Percentiles rank a stretch among this genome's conserved stretches.
Evolutionary conservation across 2,113 vertebrate genomes (phyloP).

Genomic region (Noturus placidus): DNA sequence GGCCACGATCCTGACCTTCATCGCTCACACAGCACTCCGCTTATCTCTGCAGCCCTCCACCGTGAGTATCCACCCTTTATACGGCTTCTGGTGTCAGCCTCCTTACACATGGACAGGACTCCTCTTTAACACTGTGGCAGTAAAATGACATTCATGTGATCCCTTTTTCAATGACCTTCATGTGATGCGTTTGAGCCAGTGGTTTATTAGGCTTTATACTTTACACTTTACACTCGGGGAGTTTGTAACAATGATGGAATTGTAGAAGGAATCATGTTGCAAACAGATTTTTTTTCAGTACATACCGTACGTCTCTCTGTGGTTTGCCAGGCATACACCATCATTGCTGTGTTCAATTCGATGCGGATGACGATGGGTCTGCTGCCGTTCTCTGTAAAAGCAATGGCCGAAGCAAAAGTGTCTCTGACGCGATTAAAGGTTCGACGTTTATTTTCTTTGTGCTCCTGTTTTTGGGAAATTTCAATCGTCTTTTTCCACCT

Average conservation of each 20-base stretch:
- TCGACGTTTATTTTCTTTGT: background rate
- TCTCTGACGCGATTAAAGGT: constrained; percentile 73
- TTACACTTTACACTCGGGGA: background rate
- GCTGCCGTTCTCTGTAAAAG: constrained; percentile 72
- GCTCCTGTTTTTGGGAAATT: background rate
- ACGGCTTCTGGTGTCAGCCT: background rate
- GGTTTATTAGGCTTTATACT: background rate
- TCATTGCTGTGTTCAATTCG: constrained; percentile 79
- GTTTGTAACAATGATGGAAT: background rate
- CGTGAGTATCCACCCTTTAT: constrained; percentile 63
- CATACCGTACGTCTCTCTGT: background rate
- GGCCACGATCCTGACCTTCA: constrained; percentile 74
- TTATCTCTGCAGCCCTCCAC: constrained; percentile 63
- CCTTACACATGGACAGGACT: background rate
- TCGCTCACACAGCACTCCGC: constrained; percentile 71
- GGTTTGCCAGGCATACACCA: constrained; percentile 75
- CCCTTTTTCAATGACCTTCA: background rate
- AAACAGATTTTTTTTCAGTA: background rate
- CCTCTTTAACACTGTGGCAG: background rate
- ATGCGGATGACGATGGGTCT: constrained; percentile 74
- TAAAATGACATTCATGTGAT: background rate
- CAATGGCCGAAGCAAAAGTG: constrained; percentile 68
- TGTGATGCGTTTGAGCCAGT: background rate
- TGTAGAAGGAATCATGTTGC: background rate
- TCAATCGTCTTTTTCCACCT: background rate